Evolutionary conservation across 2,888 invertebrate species (phyloP), one percentile per base, ranked within the genome.

Genomic region (Drosophila diplacantha): DNA sequence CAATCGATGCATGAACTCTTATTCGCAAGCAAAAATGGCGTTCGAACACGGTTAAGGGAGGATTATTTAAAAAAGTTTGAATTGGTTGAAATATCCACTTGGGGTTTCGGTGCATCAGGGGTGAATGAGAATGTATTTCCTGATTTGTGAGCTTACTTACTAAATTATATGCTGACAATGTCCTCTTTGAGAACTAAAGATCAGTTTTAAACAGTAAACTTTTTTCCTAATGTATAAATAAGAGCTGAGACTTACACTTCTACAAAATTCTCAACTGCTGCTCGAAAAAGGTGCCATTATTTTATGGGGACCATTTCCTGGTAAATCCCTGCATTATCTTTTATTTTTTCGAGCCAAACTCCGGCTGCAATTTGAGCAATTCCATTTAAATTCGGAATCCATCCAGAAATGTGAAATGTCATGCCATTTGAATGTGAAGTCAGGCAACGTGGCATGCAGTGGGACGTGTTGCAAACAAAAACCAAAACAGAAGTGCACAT

Each of bases 391-490:
- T 34, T 50, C 39, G 29, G 37, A 53, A 51, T 29, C 41, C 44
- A 46, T 56, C 41, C 60, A 52, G 32, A 61, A 72, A 78, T 81
- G 68, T 63, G 63, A 68, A 69, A 61, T 76, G 80, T 80, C 78
- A 79, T 82, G 62, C 57, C 35, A 50, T 53, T 62, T 69, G 54
- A 62, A 62, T 69, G 49, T 54, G 62, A 59, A 66, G 56, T 70
- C 65, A 53, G 64, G 62, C 64, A 72, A 75, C 69, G 51, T 61
- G 47, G 57, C 65, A 59, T 73, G 71, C 60, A 52, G 67, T 39
- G 9, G 69, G 63, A 79, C 82, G 78, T 79, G 78, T 69, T 72
- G 80, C 77, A 71, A 71, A 78, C 78, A 78, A 78, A 74, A 69
- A 65, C 59, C 62, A 56, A 57, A 58, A 51, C 58, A 49, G 52